Evolutionary conservation across 2,113 vertebrate genomes (phyloP).

Genomic region (Muscicapa adusta): DNA sequence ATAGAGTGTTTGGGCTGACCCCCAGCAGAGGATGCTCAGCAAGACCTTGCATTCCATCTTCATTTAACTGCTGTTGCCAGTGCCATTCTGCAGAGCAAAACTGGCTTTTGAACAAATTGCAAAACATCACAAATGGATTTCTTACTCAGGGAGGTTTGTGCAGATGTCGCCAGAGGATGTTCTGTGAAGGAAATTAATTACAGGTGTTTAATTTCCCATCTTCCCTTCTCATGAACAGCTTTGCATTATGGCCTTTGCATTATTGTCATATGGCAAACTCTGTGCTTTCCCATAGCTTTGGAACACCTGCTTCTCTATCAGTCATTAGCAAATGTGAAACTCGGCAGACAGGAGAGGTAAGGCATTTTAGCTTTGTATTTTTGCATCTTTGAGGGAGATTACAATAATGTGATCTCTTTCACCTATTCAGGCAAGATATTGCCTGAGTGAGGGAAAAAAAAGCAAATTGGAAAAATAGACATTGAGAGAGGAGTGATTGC

Average conservation of each 20-base stretch:
- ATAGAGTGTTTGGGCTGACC: neutral
- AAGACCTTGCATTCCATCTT: neutral
- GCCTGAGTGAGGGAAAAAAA: neutral
- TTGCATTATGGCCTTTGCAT: neutral
- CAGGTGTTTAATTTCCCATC: slow-evolving; percentile 13
- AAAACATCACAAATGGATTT: neutral
- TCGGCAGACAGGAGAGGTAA: neutral
- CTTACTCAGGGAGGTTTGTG: neutral
- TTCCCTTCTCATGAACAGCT: neutral
- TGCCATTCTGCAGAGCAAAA: neutral
- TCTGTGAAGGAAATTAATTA: neutral
- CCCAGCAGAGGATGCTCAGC: neutral
- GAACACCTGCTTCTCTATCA: neutral
- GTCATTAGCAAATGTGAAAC: neutral
- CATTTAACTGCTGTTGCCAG: neutral
- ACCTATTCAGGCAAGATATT: neutral
- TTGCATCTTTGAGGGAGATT: neutral
- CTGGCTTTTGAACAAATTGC: neutral
- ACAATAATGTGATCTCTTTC: neutral
- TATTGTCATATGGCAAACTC: neutral
- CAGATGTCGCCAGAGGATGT: neutral
- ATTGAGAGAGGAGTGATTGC: neutral
- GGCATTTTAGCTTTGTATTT: neutral
- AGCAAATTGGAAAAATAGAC: neutral
- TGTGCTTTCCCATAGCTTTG: neutral